phyloP scores from a whole-genome alignment of 1,140 invertebrate genomes.

The Parasteatoda tepidariorum region DNA sequence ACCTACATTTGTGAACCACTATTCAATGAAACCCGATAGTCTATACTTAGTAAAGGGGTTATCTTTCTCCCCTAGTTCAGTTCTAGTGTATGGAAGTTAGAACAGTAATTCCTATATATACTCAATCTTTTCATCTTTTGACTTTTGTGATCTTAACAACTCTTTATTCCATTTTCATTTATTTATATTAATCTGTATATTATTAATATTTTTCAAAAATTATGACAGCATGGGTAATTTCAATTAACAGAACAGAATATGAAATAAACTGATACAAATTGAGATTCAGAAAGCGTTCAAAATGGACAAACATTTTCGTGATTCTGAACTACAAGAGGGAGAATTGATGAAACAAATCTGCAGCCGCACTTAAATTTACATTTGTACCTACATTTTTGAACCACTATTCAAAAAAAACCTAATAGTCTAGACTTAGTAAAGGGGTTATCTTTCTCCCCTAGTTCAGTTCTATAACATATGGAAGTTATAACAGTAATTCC shows the following conservation, averaged over 20 bases:
- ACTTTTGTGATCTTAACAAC: too few relatives aligned
- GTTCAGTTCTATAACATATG: too few relatives aligned
- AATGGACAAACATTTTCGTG: conserved; percentile 49
- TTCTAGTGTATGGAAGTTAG: too few relatives aligned
- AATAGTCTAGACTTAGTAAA: conserved; percentile 27
- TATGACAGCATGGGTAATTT: too few relatives aligned
- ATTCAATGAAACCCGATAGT: conserved; percentile 30
- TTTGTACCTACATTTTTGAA: conserved; percentile 45
- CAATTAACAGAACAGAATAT: too few relatives aligned
- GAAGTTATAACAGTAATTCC: too few relatives aligned
- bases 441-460: background rate
- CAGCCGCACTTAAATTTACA: conserved; percentile 36
- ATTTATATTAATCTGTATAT: too few relatives aligned
- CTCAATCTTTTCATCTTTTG: too few relatives aligned
- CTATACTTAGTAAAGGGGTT: conserved; percentile 1
- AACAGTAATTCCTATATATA: too few relatives aligned
- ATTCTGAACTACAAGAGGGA: conserved; percentile 29
- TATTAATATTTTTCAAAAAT: too few relatives aligned
- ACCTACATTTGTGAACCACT: conserved; percentile 39
- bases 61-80: background rate
- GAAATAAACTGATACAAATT: too few relatives aligned
- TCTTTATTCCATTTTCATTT: too few relatives aligned
- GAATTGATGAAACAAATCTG: conserved; percentile 25
- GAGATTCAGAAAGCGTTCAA: conserved; percentile 25
- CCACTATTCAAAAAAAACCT: background rate